Evolutionary conservation across 2,888 invertebrate species (phyloP).

Genomic region (Orchesellides sinensis): DNA sequence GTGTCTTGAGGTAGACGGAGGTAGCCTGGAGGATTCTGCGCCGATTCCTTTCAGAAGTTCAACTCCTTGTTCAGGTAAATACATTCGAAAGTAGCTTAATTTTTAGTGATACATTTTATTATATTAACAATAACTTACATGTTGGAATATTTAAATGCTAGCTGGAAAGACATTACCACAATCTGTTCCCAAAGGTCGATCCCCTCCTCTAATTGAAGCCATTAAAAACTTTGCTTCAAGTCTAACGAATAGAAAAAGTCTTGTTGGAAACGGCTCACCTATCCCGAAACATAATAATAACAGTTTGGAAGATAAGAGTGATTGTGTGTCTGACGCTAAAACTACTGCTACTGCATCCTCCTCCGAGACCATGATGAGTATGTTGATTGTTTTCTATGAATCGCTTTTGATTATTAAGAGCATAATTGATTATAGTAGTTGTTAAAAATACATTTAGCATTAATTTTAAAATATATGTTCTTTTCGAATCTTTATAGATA

Average conservation of each 20-base stretch:
- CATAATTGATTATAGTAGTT: neutral
- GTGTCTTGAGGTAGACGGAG: slow-evolving; percentile 67
- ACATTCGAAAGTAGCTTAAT: neutral
- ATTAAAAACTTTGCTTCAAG: slow-evolving; percentile 66
- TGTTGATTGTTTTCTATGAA: neutral
- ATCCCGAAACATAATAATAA: slow-evolving; percentile 33
- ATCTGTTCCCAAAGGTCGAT: slow-evolving; percentile 66
- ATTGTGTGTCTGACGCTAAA: slow-evolving; percentile 58
- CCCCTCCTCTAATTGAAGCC: slow-evolving; percentile 62
- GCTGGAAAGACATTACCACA: slow-evolving; percentile 47
- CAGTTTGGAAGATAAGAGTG: slow-evolving; percentile 59
- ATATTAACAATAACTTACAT: slow-evolving; percentile 12
- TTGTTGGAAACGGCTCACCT: slow-evolving; percentile 8
- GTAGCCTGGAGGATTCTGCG: slow-evolving; percentile 43
- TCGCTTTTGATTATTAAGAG: neutral
- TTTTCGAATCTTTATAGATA: slow-evolving; percentile 58
- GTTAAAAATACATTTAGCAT: neutral
- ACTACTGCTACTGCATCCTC: slow-evolving; percentile 41
- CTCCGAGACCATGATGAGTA: slow-evolving; percentile 56
- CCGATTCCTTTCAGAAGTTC: slow-evolving; percentile 63
- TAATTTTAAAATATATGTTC: slow-evolving; percentile 11
- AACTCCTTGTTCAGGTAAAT: slow-evolving; percentile 71
- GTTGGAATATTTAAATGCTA: neutral
- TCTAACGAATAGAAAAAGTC: slow-evolving; percentile 43
- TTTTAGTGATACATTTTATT: neutral